Percentiles rank a stretch among this genome's conserved stretches.
Conservation (phyloP, 2,113 vertebrate genomes). For the Zeus faber region DNA sequence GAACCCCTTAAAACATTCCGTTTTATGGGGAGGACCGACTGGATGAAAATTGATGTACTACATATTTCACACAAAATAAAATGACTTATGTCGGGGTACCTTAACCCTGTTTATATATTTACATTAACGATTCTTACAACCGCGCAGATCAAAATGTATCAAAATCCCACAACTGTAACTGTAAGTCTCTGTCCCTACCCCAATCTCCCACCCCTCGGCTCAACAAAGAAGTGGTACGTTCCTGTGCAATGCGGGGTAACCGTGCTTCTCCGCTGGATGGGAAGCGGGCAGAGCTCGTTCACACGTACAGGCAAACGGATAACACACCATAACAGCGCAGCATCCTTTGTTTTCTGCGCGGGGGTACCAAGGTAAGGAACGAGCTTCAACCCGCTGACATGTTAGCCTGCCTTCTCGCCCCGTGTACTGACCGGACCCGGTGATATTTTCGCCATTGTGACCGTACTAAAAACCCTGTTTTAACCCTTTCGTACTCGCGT, state of each 20-base stretch:
- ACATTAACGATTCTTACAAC: no score
- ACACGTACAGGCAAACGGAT: slow-evolving; percentile 51
- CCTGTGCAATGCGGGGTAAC: slow-evolving; percentile 29
- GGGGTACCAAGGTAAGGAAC: slow-evolving; percentile 51
- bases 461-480: no score
- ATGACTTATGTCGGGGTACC: fast-evolving
- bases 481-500: no score
- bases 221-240: background rate
- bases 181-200: no score
- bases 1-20: slow-evolving; percentile 44
- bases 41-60: background rate
- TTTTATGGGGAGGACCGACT: slow-evolving; percentile 26
- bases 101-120: no score
- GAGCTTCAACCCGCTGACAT: background rate
- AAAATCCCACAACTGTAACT: background rate
- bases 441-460: no score
- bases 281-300: slow-evolving; percentile 40
- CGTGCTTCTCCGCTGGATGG: slow-evolving; percentile 28
- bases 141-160: fast-evolving
- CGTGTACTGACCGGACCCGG: no score
- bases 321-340: slow-evolving; percentile 53
- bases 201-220: slow-evolving; percentile 2
- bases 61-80: background rate
- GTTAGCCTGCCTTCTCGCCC: no score
- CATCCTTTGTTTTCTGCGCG: slow-evolving; percentile 57